Base-by-base conservation (phyloP, 2,888 invertebrate species). In the Drosophila engyochracea region DNA sequence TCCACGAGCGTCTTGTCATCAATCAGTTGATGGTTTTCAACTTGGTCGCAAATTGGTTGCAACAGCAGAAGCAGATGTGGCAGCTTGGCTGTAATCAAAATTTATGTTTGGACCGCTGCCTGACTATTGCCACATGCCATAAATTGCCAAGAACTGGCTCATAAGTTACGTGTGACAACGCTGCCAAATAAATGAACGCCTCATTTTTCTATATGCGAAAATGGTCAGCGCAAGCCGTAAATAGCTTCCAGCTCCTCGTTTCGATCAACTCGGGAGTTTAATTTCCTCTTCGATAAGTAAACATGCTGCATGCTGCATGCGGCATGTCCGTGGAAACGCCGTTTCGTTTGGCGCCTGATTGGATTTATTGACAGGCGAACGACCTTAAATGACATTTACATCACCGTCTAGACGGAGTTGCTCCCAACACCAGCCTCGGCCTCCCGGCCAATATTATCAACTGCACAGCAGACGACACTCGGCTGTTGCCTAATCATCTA, bases 131-230 rank as follows among this genome's bases (percentile, higher is more conserved):
- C 85, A 85, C 74, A 82, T 83, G 89, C 85, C 66, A 83, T 83
- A 88, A 83, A 88, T 88, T 77, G 89, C 64, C 61, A 37, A 37
- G 66, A 69, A 54, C 66, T 60, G 57, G 31, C 57, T 77, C 83
- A 79, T 85, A 81, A 85, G 84, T 85, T 85, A 84, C 89, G 80
- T 87, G 72, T 84, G 90, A 87, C 87, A 87, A 71, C 73, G 73
- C 58, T 63, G 74, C 74, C 77, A 82, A 87, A 89, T 85, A 89
- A 89, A 85, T 85, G 90, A 65, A 67, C 68, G 62, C 55, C 76
- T 82, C 85, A 85, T 86, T 84, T 89, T 79, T 83, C 70, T 70
- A 53, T 74, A 77, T 47, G 62, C 60, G 66, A 49, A 63, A 78
- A 62, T 66, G 70, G 58, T 25, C 49, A 58, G 35, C 35, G 59